Evolutionary conservation across 2,113 vertebrate genomes (phyloP), one percentile per base, ranked within the genome.

Genomic region (Forbesichthys agassizii): DNA sequence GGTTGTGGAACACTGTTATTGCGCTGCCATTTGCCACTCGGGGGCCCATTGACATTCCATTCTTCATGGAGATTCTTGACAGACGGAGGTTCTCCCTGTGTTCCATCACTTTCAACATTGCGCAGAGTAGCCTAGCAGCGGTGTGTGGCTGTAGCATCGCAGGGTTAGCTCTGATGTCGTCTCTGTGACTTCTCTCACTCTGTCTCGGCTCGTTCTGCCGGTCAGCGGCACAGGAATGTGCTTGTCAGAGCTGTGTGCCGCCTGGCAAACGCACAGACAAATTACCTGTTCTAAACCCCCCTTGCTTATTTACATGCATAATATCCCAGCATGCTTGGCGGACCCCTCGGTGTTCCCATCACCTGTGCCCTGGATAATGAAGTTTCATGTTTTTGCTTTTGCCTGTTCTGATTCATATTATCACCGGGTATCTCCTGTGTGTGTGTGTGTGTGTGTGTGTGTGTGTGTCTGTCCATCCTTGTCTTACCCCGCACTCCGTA

Each of bases 21-120:
- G 53, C 69, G 64, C 68, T 68, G 13, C 42, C 64, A 33, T 3
- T 48, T 48, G 16, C 54, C 36, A 5, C n/a, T 20, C n/a, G 11
- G 18, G 18, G 27, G 10, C 67, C 71, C 48, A 74, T 47, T 70
- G 68, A 70, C 60, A 36, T 46, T 61, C n/a, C 60, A 36, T 46
- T 61, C n/a, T 20, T 54, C 5, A 5, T 27, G 4, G 1, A 54
- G 71, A 7, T 42, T 42, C 36, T 8, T 42, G 5, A 42, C n/a
- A 13, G 20, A 27, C 33, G 47, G 59, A 47, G 0, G 0, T 9
- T 68, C 27, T 65, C 56, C 57, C 48, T 7, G 14, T 61, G 36
- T 42, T 42, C 36, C 36, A 5, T 42, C 27, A 78, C 48, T 18
- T 46, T 52, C 8, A 33, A 16, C 67, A 57, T 64, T 60, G 7